These are phyloP conservation scores for Nomada fucata DNA, from an alignment of 2,888 invertebrate genomes.

Conservation along the genomic window DNA sequence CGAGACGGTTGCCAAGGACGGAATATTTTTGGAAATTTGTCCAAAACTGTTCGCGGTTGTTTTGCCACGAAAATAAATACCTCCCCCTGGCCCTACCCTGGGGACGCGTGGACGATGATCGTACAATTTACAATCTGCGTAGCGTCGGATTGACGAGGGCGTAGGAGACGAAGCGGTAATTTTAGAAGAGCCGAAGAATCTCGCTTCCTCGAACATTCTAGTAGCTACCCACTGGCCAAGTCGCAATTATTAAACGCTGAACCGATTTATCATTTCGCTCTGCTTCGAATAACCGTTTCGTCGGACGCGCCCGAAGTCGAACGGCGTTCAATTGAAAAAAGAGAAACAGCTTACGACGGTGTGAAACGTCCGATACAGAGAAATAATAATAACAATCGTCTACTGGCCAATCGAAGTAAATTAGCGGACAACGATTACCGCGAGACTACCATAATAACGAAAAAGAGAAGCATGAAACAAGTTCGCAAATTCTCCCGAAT, in stretches of 20 bases:
- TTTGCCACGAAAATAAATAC: background rate
- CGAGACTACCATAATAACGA: background rate
- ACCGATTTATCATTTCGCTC: background rate
- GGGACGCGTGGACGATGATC: background rate
- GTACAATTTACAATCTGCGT: background rate
- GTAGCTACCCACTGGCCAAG: background rate
- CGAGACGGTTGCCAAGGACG: conserved; percentile 23
- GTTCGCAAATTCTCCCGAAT: no score
- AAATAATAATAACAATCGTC: no score
- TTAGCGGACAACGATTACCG: background rate
- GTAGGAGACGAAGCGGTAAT: background rate
- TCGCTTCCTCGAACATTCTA: background rate
- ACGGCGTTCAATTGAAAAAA: no score
- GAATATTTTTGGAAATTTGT: background rate
- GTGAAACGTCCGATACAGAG: no score
- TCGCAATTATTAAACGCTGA: background rate
- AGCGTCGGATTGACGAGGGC: background rate
- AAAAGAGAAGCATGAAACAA: no score
- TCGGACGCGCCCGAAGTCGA: no score
- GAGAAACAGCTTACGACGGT: no score
- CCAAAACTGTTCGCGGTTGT: conserved; percentile 4
- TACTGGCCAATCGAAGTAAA: no score
- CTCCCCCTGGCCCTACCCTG: no score
- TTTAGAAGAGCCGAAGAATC: conserved; percentile 14
- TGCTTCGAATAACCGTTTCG: no score